Evolutionary conservation across 2,113 vertebrate species (phyloP).

Genomic region (Colinus virginianus): DNA sequence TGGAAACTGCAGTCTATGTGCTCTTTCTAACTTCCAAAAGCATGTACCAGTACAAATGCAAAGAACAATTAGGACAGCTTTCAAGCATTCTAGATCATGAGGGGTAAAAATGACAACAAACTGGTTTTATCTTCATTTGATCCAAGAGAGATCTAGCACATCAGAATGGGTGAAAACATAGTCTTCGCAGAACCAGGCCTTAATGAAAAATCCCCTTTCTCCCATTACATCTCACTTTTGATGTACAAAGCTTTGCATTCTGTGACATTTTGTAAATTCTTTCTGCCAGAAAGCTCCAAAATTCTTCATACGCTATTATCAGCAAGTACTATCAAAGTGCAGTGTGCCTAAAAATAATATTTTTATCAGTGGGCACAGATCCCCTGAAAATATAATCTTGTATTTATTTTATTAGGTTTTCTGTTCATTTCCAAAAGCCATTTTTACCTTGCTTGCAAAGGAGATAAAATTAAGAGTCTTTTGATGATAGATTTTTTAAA

Average conservation of each 20-base stretch:
- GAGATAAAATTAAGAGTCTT: constrained; percentile 8
- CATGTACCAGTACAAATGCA: not conserved
- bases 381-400: constrained; percentile 20
- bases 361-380: constrained; percentile 33
- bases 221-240: not conserved
- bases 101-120: not conserved
- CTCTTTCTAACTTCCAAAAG: not conserved
- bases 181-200: not conserved
- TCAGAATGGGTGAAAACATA: not conserved
- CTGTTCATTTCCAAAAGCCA: not conserved
- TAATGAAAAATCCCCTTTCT: constrained; percentile 18
- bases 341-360: constrained; percentile 23
- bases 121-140: not conserved
- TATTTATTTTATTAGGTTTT: not conserved
- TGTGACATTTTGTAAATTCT: constrained; percentile 29
- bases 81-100: not conserved
- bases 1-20: not conserved
- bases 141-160: not conserved
- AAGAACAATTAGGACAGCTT: not conserved
- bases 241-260: constrained; percentile 25
- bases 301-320: not conserved
- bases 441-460: constrained; percentile 9
- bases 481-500: constrained; percentile 3
- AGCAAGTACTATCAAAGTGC: constrained; percentile 19
- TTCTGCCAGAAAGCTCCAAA: constrained; percentile 36